phyloP scores from a whole-genome alignment of 2,797 vertebrate species.

The Hirundo rustica region DNA sequence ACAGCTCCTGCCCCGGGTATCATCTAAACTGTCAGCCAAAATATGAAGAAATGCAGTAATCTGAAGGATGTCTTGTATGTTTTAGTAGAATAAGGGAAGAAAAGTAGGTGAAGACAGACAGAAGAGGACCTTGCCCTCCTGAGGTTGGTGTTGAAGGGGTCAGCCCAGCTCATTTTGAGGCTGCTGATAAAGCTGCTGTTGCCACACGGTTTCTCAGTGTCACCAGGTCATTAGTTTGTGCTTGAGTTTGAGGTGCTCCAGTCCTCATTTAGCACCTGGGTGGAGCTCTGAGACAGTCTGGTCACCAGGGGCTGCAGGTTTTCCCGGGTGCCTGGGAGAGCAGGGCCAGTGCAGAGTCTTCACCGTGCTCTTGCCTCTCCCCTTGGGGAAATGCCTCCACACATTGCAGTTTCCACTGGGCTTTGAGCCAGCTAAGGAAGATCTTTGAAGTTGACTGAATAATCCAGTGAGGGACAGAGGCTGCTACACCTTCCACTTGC shows the following conservation, averaged over 20 bases:
- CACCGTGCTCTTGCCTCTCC: fast-evolving
- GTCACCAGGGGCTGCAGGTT: not conserved
- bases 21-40: not conserved
- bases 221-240: fast-evolving
- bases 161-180: not conserved
- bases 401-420: fast-evolving
- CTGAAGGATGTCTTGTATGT: not conserved
- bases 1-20: not conserved
- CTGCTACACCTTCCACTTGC: not conserved
- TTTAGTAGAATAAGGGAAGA: not conserved
- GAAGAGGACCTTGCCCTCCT: not conserved
- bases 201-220: fast-evolving
- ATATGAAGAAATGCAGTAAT: not conserved
- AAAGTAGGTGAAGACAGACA: not conserved
- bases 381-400: not conserved
- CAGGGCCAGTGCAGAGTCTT: fast-evolving
- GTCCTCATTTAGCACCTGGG: not conserved
- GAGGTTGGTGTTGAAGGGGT: fast-evolving
- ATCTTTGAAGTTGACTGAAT: not conserved
- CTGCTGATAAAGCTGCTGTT: not conserved
- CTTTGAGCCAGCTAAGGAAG: not conserved
- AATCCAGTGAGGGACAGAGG: not conserved
- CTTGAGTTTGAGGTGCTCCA: not conserved
- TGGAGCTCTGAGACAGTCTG: not conserved
- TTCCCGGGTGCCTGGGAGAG: fast-evolving